A percentile compares a stretch with the other conserved stretches of the same genome.
Conservation (phyloP, 1,140 invertebrate genomes). For the Drosophila sulfurigaster region DNA sequence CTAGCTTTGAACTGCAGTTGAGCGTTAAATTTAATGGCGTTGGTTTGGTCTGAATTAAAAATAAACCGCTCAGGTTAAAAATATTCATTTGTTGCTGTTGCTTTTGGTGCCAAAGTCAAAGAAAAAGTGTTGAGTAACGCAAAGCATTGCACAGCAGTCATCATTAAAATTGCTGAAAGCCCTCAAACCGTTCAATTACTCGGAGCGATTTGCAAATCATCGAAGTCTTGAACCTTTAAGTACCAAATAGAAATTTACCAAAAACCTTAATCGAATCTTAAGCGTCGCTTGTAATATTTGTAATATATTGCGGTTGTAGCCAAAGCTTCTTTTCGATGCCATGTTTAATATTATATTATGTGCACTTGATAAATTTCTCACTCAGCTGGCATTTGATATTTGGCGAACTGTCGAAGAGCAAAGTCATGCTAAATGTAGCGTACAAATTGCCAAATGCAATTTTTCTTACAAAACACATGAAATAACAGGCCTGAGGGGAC, state of each 20-base stretch:
- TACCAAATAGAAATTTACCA: too few relatives aligned
- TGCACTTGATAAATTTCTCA: background rate
- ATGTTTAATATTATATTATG: constrained; percentile 6
- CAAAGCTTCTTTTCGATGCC: background rate
- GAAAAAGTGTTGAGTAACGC: background rate
- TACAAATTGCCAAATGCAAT: constrained; percentile 62
- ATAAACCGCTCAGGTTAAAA: constrained; percentile 40
- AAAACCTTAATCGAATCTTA: too few relatives aligned
- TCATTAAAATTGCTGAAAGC: constrained; percentile 5
- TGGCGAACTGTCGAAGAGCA: constrained; percentile 1
- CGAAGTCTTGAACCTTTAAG: too few relatives aligned
- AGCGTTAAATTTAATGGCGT: constrained; percentile 55
- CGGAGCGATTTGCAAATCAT: too few relatives aligned
- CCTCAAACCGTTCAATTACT: background rate
- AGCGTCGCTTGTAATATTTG: too few relatives aligned
- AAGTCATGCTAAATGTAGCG: constrained; percentile 52
- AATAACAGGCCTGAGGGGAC: background rate
- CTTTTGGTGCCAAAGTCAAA: background rate
- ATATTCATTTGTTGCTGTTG: constrained; percentile 19
- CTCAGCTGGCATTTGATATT: constrained; percentile 8
- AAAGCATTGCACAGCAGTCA: background rate
- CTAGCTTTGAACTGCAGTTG: constrained; percentile 49
- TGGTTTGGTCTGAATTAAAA: constrained; percentile 45
- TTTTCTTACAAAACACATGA: constrained; percentile 34
- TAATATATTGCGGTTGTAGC: too few relatives aligned